A percentile compares a stretch with the other conserved stretches of the same genome.
These are phyloP conservation scores for Germaria angustata DNA, from an alignment of 2,888 invertebrate species.

Conservation along the genomic window DNA sequence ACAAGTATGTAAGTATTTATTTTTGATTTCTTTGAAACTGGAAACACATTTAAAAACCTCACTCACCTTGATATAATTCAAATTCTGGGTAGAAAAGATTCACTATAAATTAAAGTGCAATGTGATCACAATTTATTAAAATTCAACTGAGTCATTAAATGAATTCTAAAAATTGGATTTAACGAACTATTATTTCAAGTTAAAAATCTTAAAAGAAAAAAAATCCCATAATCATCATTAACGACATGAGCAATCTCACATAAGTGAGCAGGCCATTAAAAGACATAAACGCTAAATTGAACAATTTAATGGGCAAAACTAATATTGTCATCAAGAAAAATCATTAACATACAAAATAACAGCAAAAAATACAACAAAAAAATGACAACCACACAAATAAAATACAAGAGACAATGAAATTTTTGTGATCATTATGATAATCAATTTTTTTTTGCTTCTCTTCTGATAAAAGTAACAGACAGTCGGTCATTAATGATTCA, in stretches of 20 bases:
- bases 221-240: conserved; percentile 30
- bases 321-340: conserved; percentile 56
- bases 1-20: no score
- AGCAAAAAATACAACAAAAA: not conserved
- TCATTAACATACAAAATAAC: conserved; percentile 56
- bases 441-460: conserved; percentile 12
- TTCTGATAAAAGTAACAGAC: conserved; percentile 28
- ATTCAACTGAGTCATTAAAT: conserved; percentile 25
- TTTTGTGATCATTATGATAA: conserved; percentile 57
- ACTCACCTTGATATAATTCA: no score
- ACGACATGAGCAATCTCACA: conserved; percentile 38
- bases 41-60: no score
- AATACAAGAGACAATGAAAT: conserved; percentile 26
- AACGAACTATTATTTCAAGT: conserved; percentile 1
- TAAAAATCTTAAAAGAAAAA: conserved; percentile 15
- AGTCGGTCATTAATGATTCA: conserved; percentile 55
- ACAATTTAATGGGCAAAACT: conserved; percentile 51
- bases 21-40: no score
- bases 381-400: not conserved
- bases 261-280: conserved; percentile 26
- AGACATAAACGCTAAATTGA: conserved; percentile 40
- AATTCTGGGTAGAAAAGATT: no score
- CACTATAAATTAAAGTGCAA: not conserved
- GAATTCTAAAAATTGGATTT: not conserved
- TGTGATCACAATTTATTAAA: conserved; percentile 1